Conservation (phyloP, 2,888 invertebrate genomes). For the Taenaris catops region DNA sequence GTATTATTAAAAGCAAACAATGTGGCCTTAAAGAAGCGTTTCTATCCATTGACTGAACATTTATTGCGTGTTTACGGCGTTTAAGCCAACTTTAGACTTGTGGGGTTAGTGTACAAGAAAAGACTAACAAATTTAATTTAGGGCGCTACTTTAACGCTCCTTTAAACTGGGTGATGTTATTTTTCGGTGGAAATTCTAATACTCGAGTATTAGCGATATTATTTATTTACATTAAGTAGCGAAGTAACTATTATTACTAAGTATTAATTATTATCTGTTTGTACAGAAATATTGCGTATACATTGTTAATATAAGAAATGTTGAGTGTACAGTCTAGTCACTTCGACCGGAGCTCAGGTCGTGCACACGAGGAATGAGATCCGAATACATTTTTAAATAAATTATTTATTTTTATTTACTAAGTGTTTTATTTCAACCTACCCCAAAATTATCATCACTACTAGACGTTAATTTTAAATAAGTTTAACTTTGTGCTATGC, state of each 20-base stretch:
- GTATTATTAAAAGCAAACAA: slow-evolving; percentile 18
- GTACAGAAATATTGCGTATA: slow-evolving; percentile 71
- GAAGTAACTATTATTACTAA: slow-evolving; percentile 55
- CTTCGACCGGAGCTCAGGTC: slow-evolving; percentile 71
- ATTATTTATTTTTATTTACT: slow-evolving; percentile 74
- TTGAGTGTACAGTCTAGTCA: slow-evolving; percentile 79
- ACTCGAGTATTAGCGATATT: slow-evolving; percentile 77
- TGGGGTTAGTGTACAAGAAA: slow-evolving; percentile 54
- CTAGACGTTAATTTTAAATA: too few species aligned
- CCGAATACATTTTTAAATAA: slow-evolving; percentile 64
- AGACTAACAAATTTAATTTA: slow-evolving; percentile 73
- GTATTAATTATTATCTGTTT: slow-evolving; percentile 70
- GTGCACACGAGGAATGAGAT: slow-evolving; percentile 49
- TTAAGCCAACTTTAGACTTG: slow-evolving; percentile 43
- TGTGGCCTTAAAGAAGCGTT: slow-evolving; percentile 3
- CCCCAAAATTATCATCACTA: too few species aligned
- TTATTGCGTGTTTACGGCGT: slow-evolving; percentile 13
- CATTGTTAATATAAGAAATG: slow-evolving; percentile 60
- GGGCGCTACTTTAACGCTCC: slow-evolving; percentile 60
- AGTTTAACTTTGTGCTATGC: too few species aligned
- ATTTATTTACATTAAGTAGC: slow-evolving; percentile 75
- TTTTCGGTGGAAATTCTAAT: slow-evolving; percentile 76
- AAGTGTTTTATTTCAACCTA: slow-evolving; percentile 15
- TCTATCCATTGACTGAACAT: slow-evolving; percentile 5
- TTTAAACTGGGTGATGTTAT: slow-evolving; percentile 66